Conservation (phyloP, 2,797 vertebrate genomes). For the Arrhamphus sclerolepis region DNA sequence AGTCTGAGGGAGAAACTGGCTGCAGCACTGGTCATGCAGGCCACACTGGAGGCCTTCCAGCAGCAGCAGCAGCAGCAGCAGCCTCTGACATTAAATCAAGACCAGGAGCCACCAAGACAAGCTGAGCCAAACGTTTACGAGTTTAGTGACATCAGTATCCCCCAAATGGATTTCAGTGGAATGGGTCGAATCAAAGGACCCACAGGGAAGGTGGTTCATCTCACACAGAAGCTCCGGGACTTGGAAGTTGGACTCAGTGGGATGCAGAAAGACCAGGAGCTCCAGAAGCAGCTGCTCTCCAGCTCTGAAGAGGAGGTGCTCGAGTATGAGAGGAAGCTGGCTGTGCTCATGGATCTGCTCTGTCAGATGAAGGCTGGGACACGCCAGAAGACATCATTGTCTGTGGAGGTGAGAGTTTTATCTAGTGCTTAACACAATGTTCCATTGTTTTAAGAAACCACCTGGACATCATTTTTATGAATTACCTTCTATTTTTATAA, state of each 20-base stretch:
- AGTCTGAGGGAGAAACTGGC: constrained; percentile 86
- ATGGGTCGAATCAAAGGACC: constrained; percentile 39
- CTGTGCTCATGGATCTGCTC: constrained; percentile 82
- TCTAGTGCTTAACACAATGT: not conserved
- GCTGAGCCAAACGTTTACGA: constrained; percentile 14
- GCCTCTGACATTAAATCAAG: constrained; percentile 22
- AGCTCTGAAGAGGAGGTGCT: constrained; percentile 83
- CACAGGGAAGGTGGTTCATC: constrained; percentile 67
- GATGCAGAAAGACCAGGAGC: constrained; percentile 82
- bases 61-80: constrained; percentile 61
- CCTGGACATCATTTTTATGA: no score
- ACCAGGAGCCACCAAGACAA: constrained; percentile 26
- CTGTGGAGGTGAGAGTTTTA: constrained; percentile 55
- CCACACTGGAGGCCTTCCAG: constrained; percentile 86
- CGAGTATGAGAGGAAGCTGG: constrained; percentile 85
- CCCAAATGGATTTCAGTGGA: constrained; percentile 55
- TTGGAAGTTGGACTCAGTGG: constrained; percentile 82
- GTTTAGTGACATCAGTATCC: constrained; percentile 57
- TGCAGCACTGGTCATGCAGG: constrained; percentile 84
- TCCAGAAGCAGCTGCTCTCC: constrained; percentile 85
- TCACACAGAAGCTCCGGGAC: constrained; percentile 83
- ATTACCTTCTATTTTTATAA: no score
- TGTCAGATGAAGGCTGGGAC: constrained; percentile 68
- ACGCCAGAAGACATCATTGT: constrained; percentile 18
- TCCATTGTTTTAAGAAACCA: no score